phyloP scores from a whole-genome alignment of 1,140 invertebrate genomes.

The Trialeurodes vaporariorum region DNA sequence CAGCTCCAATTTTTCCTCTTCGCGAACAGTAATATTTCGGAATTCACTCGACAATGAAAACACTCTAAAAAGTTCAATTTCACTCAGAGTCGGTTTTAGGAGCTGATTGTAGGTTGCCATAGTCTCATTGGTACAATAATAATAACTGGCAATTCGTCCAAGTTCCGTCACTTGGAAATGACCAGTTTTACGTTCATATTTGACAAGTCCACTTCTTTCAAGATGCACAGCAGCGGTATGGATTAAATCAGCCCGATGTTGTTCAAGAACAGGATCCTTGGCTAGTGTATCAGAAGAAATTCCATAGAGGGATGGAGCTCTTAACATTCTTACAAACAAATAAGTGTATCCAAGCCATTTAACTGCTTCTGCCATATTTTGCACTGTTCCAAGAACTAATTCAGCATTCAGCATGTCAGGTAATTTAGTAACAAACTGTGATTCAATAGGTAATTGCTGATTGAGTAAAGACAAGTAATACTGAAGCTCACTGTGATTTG shows the following conservation, averaged over 20 bases:
- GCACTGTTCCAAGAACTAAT: constrained; percentile 90
- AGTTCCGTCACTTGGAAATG: constrained; percentile 88
- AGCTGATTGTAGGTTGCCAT: constrained; percentile 95
- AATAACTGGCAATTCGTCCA: constrained; percentile 95
- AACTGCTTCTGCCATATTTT: constrained; percentile 89
- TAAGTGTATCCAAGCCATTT: constrained; percentile 96
- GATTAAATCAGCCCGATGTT: constrained; percentile 86
- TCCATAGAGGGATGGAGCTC: constrained; percentile 78
- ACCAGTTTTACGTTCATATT: constrained; percentile 93
- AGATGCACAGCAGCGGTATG: constrained; percentile 88
- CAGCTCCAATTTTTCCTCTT: constrained; percentile 96
- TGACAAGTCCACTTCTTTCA: constrained; percentile 83
- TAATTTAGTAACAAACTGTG: constrained; percentile 70
- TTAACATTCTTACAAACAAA: constrained; percentile 76
- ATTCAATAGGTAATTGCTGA: constrained; percentile 87
- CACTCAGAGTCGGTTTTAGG: constrained; percentile 89
- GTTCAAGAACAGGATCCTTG: constrained; percentile 73
- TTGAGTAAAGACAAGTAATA: constrained; percentile 97
- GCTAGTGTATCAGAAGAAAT: constrained; percentile 67
- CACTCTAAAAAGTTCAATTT: constrained; percentile 97
- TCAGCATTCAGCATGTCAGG: constrained; percentile 98
- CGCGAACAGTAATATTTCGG: constrained; percentile 82
- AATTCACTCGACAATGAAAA: constrained; percentile 97
- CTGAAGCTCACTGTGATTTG: constrained; percentile 96
- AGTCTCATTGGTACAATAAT: constrained; percentile 94